Evolutionary conservation across 2,888 invertebrate species (phyloP).

Genomic region (Orthonychiurus folsomi): DNA sequence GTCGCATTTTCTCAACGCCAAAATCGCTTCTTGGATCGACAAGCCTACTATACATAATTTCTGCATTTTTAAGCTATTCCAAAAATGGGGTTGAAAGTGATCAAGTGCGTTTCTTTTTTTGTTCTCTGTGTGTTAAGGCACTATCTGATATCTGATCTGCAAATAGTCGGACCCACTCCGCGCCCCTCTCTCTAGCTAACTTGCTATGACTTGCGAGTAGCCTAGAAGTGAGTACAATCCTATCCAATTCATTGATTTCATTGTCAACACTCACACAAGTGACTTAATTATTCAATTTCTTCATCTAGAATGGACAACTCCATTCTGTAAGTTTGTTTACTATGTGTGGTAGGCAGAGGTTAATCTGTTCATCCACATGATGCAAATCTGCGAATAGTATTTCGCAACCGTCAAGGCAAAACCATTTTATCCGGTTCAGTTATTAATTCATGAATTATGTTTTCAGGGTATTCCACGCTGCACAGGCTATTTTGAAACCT

Average conservation of each 20-base stretch:
- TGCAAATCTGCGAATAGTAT: too few species aligned
- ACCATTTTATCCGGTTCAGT: not conserved
- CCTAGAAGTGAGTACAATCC: constrained; percentile 41
- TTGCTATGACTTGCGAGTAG: constrained; percentile 37
- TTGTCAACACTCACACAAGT: constrained; percentile 18
- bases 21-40: not conserved
- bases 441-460: not conserved
- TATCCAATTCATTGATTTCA: constrained; percentile 33
- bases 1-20: too few species aligned
- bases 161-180: constrained; percentile 39
- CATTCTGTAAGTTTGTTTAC: constrained; percentile 6
- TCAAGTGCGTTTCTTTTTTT: constrained; percentile 41
- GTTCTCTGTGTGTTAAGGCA: constrained; percentile 41
- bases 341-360: not conserved
- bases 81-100: constrained; percentile 20
- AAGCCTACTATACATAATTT: not conserved
- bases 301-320: constrained; percentile 8
- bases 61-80: not conserved
- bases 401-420: not conserved
- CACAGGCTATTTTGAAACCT: constrained; percentile 81
- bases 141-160: constrained; percentile 40
- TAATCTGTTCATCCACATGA: not conserved
- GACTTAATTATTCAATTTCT: constrained; percentile 2
- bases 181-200: constrained; percentile 39
- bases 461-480: constrained; percentile 69